Evolutionary conservation across 1,140 invertebrate species (phyloP), one percentile per base, ranked within the genome.

Genomic region (Diprion similis): DNA sequence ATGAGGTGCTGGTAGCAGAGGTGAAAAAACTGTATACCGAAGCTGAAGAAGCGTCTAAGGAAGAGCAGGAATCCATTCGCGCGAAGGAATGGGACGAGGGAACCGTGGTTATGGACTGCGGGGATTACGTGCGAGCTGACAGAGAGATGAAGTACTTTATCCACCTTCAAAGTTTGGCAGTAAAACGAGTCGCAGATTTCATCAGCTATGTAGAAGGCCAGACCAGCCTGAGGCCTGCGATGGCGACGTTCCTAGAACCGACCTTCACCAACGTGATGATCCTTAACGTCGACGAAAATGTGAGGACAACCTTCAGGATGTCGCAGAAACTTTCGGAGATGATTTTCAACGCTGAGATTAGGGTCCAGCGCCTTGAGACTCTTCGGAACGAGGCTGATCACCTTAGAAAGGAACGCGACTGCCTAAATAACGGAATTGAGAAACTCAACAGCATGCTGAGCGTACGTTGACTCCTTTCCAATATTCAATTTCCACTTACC

Each of bases 1-100:
- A 78, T 73, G 71, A 71, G 67, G 75, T 71, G 65, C 64, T 73
- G 48, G 72, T 73, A 45, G 48, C 72, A 10, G 79, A 79, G 64
- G 76, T 65, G 11, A 46, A 73, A 15, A 45, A 71, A 0, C 51
- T 77, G 65, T 68, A 69, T 46, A 46, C 64, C 46, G 71, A 66
- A 47, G 19, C 79, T 24, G 71, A 77, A 37, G 67, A 51, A 10
- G 66, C 66, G 66, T 17, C 13, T 15, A 46, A 73, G 65, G 73
- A 75, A 78, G 74, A 71, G 51, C 24, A 75, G 59, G 75, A 11
- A 10, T 45, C 76, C 46, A 72, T 46, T 73, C 6, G 59, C 68
- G 8, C 72, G 71, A 17, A 80, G 78, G 18, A 74, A 74, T 66
- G 70, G 67, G 18, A 81, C 24, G 6, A 37, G 24, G 24, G 24